Evolutionary conservation across 2,888 invertebrate genomes (phyloP).

Genomic region (Drosophila siamana): DNA sequence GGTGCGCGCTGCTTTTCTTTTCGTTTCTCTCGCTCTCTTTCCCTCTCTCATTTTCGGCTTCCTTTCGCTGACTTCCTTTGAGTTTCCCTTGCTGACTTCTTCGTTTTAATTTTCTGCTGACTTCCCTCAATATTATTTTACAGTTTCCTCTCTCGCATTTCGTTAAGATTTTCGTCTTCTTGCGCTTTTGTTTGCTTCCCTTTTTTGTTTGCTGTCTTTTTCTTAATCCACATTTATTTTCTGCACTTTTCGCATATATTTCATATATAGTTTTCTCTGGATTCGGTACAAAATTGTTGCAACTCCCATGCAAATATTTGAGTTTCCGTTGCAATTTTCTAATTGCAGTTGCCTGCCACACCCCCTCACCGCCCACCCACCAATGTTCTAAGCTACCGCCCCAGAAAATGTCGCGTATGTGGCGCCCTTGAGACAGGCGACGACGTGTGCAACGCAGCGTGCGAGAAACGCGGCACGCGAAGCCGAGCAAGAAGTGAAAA

Average conservation of each 20-base stretch:
- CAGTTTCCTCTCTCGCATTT: too few species aligned
- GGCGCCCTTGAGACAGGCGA: constrained; percentile 60
- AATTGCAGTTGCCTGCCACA: constrained; percentile 16
- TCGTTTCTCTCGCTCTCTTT: too few species aligned
- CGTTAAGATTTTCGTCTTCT: too few species aligned
- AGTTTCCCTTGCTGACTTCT: too few species aligned
- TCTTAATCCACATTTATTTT: background rate
- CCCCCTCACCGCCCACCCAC: too few species aligned
- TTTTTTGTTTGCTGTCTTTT: background rate
- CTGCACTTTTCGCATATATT: background rate
- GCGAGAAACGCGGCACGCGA: background rate
- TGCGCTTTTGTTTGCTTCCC: background rate
- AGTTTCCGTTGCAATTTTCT: constrained; percentile 25
- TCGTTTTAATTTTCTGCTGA: too few species aligned
- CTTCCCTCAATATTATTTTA: too few species aligned
- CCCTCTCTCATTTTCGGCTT: too few species aligned
- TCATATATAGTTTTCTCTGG: too few species aligned
- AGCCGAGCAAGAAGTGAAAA: background rate
- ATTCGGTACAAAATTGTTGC: background rate
- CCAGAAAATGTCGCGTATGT: constrained; percentile 27
- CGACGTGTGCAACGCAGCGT: constrained; percentile 50
- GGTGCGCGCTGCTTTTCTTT: too few species aligned
- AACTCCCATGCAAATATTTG: constrained; percentile 32
- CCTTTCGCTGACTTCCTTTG: too few species aligned
- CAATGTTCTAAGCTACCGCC: too few species aligned